phyloP scores from a whole-genome alignment of 2,888 invertebrate genomes.

The Cryptops parisi region DNA sequence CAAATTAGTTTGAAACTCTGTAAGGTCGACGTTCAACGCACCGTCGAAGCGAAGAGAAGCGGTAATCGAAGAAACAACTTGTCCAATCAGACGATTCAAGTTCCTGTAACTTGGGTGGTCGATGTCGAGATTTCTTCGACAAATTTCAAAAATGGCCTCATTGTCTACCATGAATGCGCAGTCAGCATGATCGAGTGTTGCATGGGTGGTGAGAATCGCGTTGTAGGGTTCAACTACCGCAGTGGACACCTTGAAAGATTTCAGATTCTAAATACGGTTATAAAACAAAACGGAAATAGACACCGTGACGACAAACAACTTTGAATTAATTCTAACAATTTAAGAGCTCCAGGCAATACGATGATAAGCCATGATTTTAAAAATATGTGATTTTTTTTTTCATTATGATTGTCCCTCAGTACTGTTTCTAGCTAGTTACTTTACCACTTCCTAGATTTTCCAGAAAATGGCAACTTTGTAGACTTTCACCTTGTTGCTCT shows the following conservation, averaged over 20 bases:
- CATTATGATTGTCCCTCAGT: too few species aligned
- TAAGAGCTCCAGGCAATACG: too few species aligned
- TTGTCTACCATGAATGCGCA: too few species aligned
- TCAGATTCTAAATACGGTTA: too few species aligned
- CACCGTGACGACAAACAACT: too few species aligned
- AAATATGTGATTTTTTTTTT: not conserved
- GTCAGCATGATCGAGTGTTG: slow-evolving; percentile 82
- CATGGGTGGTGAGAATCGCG: slow-evolving; percentile 70
- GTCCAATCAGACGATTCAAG: slow-evolving; percentile 43
- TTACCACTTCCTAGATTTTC: too few species aligned
- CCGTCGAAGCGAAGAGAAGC: slow-evolving; percentile 87
- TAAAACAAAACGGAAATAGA: too few species aligned
- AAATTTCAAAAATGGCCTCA: slow-evolving; percentile 44
- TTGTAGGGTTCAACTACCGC: slow-evolving; percentile 41
- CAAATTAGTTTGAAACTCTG: slow-evolving; percentile 67
- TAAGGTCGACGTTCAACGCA: slow-evolving; percentile 74
- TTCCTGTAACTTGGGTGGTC: slow-evolving; percentile 89
- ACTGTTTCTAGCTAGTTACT: too few species aligned
- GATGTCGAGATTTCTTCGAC: slow-evolving; percentile 86
- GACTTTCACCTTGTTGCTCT: too few species aligned
- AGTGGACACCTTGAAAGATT: slow-evolving; percentile 31
- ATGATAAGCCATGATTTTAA: not conserved
- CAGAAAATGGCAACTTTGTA: too few species aligned
- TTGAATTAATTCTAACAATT: not conserved
- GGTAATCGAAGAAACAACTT: slow-evolving; percentile 52